These are phyloP conservation scores for Petrocephalus microphthalmus DNA, from an alignment of 2,113 vertebrate genomes.

Conservation along the genomic window DNA sequence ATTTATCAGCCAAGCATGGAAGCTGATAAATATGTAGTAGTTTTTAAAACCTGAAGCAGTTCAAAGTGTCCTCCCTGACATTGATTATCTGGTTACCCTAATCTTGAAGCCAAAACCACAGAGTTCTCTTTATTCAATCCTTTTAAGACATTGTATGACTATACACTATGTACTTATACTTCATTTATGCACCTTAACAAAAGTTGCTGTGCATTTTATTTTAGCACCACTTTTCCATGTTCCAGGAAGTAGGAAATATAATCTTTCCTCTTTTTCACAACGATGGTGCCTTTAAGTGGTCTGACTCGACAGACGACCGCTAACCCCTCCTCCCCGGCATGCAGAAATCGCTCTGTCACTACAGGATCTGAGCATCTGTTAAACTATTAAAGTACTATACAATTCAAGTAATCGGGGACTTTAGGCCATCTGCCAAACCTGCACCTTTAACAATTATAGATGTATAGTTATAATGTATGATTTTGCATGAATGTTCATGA, in stretches of 20 bases:
- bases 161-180: background rate
- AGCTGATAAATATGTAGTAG: background rate
- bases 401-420: background rate
- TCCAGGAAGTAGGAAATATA: background rate
- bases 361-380: background rate
- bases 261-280: background rate
- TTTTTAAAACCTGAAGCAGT: background rate
- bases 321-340: background rate
- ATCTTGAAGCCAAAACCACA: background rate
- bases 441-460: background rate
- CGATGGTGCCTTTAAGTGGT: slow-evolving; percentile 13
- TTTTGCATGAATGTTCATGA: background rate
- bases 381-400: background rate
- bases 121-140: background rate
- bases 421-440: background rate
- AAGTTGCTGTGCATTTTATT: background rate
- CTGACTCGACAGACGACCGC: background rate
- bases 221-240: background rate
- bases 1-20: background rate
- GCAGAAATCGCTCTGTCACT: background rate
- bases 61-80: background rate
- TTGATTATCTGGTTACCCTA: background rate
- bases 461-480: no score
- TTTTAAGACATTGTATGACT: background rate
- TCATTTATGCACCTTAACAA: background rate